Conservation (phyloP, 2,797 vertebrate species). For the Chaetodon trifasciatus region DNA sequence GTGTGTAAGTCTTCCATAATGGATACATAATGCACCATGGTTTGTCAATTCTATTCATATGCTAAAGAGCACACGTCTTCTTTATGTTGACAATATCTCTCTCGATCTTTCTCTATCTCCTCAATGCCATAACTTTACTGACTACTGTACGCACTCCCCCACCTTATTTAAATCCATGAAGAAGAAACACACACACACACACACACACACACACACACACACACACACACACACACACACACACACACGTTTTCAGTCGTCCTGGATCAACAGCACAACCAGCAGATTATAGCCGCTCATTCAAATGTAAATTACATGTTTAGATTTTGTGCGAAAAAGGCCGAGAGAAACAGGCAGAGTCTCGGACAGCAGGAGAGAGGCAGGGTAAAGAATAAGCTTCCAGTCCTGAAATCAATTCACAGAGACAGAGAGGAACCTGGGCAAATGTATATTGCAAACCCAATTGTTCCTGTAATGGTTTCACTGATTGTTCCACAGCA, state of each 20-base stretch:
- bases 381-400: conserved; percentile 49
- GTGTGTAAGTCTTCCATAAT: conserved; percentile 37
- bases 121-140: neutral
- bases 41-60: conserved; percentile 53
- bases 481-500: conserved; percentile 38
- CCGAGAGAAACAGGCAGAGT: conserved; percentile 6
- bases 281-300: conserved; percentile 44
- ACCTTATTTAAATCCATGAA: too few relatives aligned
- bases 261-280: conserved; percentile 35
- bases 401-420: conserved; percentile 57
- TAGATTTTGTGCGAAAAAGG: conserved; percentile 36
- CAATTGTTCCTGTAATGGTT: conserved; percentile 56
- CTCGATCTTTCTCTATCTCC: conserved; percentile 21
- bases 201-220: neutral
- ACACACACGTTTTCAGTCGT: conserved; percentile 11
- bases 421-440: conserved; percentile 46
- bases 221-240: conserved; percentile 1
- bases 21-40: conserved; percentile 36
- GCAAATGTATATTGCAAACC: conserved; percentile 48
- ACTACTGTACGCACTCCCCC: conserved; percentile 3
- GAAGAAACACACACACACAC: neutral
- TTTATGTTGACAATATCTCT: conserved; percentile 42
- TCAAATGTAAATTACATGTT: conserved; percentile 64
- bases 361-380: conserved; percentile 39
- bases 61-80: conserved; percentile 38